Base-by-base conservation (phyloP, 2,888 invertebrate genomes). In the Campoletis raptor region DNA sequence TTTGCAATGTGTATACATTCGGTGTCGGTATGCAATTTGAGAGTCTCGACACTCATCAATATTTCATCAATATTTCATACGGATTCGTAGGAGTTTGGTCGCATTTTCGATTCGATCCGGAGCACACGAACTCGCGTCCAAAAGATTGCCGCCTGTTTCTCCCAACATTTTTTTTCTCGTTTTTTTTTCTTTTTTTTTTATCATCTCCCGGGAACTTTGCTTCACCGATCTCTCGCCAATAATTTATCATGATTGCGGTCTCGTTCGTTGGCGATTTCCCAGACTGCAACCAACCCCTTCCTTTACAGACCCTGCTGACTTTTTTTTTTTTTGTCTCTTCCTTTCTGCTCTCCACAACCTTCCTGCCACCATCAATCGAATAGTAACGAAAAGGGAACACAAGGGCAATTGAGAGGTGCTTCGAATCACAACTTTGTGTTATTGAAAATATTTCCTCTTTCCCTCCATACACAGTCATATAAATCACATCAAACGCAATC, bases 1-100 rank as follows among this genome's bases (percentile, higher is more conserved):
- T 61, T 30, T 61, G 54, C 42, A 57, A 36, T 48, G 37, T 36
- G 40, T 37, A 36, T 10, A n/a, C n/a, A 37, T 54, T 7, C 40
- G 2, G 21, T 54, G 21, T 40, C 21, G n/a, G 52, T 12, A 73
- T 67, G 48, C 72, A 21, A 81, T 42, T 70, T 61, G 61, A 61
- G 61, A 64, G 30, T 52, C 61, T 42, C 48, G 52, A 40, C 42
- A 66, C 67, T 74, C 76, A 85, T 82, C 78, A 77, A 82, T 82
- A 78, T 74, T 77, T 85, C 85, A 85, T 85, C 81, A 82, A 86
- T 86, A 84, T 86, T 86, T 84, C 86, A 86, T 86, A 73, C 52
- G 57, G 48, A 76, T 85, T 85, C 78, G 66, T 72, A 42, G 54
- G 52, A 37, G 64, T 81, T 86, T 54, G 61, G 36, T 45, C 45